Evolutionary conservation across 2,797 vertebrate genomes (phyloP).

Genomic region (Lithobates pipiens): DNA sequence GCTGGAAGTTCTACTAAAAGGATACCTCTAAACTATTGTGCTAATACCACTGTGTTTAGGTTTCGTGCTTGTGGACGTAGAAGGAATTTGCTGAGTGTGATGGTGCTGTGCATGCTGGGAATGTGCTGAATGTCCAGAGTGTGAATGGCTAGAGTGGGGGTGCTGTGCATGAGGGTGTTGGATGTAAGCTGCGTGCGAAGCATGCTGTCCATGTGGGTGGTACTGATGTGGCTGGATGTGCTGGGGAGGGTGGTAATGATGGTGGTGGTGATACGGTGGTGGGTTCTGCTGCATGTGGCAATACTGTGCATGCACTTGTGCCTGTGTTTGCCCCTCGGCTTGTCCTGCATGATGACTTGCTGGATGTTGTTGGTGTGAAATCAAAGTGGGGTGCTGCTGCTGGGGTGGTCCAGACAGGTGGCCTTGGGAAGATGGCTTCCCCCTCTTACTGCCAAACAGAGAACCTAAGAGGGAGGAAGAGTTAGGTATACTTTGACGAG

Average conservation of each 20-base stretch:
- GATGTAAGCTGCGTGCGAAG: slow-evolving; percentile 70
- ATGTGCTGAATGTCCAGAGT: slow-evolving; percentile 76
- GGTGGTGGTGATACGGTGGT: slow-evolving; percentile 93
- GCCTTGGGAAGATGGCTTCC: slow-evolving; percentile 86
- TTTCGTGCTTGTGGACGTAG: slow-evolving; percentile 84
- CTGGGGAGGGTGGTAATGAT: slow-evolving; percentile 92
- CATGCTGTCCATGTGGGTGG: slow-evolving; percentile 71
- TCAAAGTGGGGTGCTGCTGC: slow-evolving; percentile 74
- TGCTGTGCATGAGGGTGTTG: slow-evolving; percentile 76
- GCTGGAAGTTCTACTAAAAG: slow-evolving; percentile 24
- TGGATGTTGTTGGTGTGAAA: slow-evolving; percentile 80
- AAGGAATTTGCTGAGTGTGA: slow-evolving; percentile 79
- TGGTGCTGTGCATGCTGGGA: slow-evolving; percentile 79
- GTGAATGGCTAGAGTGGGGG: slow-evolving; percentile 67
- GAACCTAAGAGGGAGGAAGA: slow-evolving; percentile 94
- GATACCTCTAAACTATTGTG: slow-evolving; percentile 85
- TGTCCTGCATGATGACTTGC: slow-evolving; percentile 83
- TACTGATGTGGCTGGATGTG: slow-evolving; percentile 86
- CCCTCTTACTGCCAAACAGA: slow-evolving; percentile 88
- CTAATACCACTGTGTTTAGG: slow-evolving; percentile 97
- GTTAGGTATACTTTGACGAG: slow-evolving; percentile 88
- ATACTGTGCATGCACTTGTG: slow-evolving; percentile 80
- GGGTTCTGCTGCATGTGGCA: slow-evolving; percentile 90
- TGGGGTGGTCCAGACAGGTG: slow-evolving; percentile 75
- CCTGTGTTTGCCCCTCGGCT: slow-evolving; percentile 72